These are phyloP conservation scores for Temnothorax ravouxi DNA, from an alignment of 2,888 invertebrate species.

Conservation along the genomic window DNA sequence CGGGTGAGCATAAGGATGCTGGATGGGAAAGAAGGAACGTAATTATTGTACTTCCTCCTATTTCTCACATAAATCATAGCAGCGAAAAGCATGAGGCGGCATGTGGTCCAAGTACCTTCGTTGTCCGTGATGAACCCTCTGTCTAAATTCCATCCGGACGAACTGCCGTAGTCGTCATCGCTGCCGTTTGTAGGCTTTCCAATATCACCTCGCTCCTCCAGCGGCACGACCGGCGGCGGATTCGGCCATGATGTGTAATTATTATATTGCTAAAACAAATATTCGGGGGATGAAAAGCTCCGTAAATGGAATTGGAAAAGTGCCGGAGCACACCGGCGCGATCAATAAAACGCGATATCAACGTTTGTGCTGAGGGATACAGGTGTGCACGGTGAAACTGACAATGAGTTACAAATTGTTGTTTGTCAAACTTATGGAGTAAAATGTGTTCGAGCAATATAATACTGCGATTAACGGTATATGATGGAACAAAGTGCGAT, in stretches of 20 bases:
- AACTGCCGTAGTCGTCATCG: slow-evolving; percentile 62
- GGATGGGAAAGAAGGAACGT: slow-evolving; percentile 21
- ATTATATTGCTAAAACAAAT: slow-evolving; percentile 67
- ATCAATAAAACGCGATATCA: slow-evolving; percentile 48
- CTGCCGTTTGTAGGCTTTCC: slow-evolving; percentile 63
- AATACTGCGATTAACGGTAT: slow-evolving; percentile 18
- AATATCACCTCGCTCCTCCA: slow-evolving; percentile 75
- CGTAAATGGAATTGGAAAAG: slow-evolving; percentile 39
- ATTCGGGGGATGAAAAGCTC: slow-evolving; percentile 28
- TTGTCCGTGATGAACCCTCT: slow-evolving; percentile 50
- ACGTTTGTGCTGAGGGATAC: background rate
- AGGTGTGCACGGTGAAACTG: background rate
- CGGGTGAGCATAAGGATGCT: background rate
- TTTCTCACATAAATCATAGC: slow-evolving; percentile 51
- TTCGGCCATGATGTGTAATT: slow-evolving; percentile 63
- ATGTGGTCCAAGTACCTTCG: slow-evolving; percentile 66
- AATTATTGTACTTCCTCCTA: slow-evolving; percentile 46
- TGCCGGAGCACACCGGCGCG: background rate
- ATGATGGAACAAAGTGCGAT: background rate
- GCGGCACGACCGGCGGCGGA: slow-evolving; percentile 70
- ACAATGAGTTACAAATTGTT: background rate
- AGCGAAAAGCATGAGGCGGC: slow-evolving; percentile 49
- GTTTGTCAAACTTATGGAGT: slow-evolving; percentile 9
- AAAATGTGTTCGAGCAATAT: slow-evolving; percentile 15
- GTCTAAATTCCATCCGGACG: slow-evolving; percentile 55